Evolutionary conservation across 2,797 vertebrate genomes (phyloP).

Genomic region (Amazonetta brasiliensis): DNA sequence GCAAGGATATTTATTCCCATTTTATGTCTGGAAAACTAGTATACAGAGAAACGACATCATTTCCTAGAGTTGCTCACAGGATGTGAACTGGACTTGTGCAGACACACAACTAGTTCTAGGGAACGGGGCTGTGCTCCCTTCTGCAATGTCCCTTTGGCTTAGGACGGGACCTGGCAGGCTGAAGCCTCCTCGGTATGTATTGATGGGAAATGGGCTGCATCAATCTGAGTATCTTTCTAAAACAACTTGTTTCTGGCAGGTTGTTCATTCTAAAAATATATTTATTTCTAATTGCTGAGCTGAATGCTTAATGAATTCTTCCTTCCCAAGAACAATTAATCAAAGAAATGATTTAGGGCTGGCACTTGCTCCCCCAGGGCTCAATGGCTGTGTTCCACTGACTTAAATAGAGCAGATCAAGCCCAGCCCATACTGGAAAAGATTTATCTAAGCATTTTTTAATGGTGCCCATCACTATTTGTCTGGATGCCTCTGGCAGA

Average conservation of each 20-base stretch:
- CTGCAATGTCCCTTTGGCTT: background rate
- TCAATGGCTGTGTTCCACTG: conserved; percentile 56
- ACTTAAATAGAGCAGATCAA: conserved; percentile 36
- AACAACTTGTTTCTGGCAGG: conserved; percentile 70
- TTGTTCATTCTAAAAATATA: conserved; percentile 68
- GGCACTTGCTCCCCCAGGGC: conserved; percentile 44
- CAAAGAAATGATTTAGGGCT: conserved; percentile 58
- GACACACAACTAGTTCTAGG: background rate
- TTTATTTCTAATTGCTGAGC: conserved; percentile 71
- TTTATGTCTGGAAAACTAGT: background rate
- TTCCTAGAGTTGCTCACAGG: background rate
- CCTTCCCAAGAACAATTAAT: conserved; percentile 70
- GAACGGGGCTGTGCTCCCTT: background rate
- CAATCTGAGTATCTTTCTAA: conserved; percentile 50
- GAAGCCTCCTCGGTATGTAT: background rate
- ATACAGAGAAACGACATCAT: background rate
- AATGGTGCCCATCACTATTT: conserved; percentile 6
- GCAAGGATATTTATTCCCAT: background rate
- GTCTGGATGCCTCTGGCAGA: background rate
- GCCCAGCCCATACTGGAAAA: conserved; percentile 1
- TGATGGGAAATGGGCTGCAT: conserved; percentile 48
- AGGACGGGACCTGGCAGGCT: conserved; percentile 2
- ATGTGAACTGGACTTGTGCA: background rate
- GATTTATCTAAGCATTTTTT: conserved; percentile 23
- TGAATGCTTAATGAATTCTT: conserved; percentile 68